Evolutionary conservation across 2,113 vertebrate species (phyloP), one percentile per base, ranked within the genome.

Genomic region (Nothobranchius furzeri): DNA sequence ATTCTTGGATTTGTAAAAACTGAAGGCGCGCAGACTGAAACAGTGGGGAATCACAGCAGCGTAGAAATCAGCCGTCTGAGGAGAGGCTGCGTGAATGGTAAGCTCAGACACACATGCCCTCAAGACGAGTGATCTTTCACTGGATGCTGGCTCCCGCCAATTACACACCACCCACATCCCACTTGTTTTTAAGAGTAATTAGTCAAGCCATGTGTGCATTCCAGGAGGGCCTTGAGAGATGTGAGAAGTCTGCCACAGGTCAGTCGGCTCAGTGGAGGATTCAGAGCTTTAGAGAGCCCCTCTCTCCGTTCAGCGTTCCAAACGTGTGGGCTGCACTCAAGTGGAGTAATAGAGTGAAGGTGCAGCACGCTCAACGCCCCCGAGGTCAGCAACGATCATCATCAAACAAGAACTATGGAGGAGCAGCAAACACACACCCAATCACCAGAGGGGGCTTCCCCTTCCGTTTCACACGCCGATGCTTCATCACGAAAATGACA

Each of bases 171-270:
- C 88, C 88, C 85, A 88, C 87, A 64, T 80, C 72, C 78, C 83
- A 84, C 81, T 87, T 85, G 81, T 86, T 91, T 87, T 86, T 83
- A 84, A 87, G 83, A 88, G 83, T 87, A 87, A 87, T 91, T 88
- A 90, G 85, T 68, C 68, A 58, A 72, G 75, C 73, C 77, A 81
- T 25, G 62, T 72, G 67, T 75, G 77, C 48, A 72, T 81, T 86
- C 75, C 73, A 58, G 64, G 69, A 66, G 75, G 83, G 81, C 79
- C 81, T 75, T 45, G 60, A 73, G 84, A 80, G 83, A 85, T 65
- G 83, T 75, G 76, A 78, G 69, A 68, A 87, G 79, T 70, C 25
- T 70, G 78, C 79, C 76, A 80, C 67, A 87, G 87, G 88, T 89
- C 87, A 90, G 79, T 72, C 68, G 1, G 86, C 85, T 86, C 77